Evolutionary conservation across 2,797 vertebrate species (phyloP).

Genomic region (Sphenodon punctatus): DNA sequence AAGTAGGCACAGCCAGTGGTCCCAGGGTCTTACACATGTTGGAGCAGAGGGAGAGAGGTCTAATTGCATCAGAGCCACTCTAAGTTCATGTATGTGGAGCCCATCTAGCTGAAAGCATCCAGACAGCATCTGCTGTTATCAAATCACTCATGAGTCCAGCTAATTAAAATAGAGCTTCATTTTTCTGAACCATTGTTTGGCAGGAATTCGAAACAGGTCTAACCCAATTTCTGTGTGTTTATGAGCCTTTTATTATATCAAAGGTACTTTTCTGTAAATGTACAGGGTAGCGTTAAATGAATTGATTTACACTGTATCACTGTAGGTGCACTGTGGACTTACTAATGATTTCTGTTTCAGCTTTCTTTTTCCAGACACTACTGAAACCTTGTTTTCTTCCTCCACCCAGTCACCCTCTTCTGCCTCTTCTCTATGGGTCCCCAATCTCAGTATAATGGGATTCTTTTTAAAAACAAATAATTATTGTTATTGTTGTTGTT

Average conservation of each 20-base stretch:
- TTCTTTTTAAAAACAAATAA: too few relatives aligned
- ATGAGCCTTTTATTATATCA: conserved; percentile 98
- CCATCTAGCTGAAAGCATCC: conserved; percentile 89
- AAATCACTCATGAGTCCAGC: conserved; percentile 90
- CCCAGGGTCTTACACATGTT: conserved; percentile 61
- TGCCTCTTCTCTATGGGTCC: conserved; percentile 49
- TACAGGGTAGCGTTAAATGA: conserved; percentile 97
- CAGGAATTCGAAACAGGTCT: conserved; percentile 92
- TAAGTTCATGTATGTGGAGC: conserved; percentile 84
- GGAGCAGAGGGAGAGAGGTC: conserved; percentile 77
- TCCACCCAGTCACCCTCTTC: conserved; percentile 35
- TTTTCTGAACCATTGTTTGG: conserved; percentile 94
- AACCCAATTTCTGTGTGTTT: conserved; percentile 98
- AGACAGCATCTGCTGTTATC: conserved; percentile 87
- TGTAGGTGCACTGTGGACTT: conserved; percentile 85
- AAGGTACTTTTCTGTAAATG: conserved; percentile 96
- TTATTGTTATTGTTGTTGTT: too few relatives aligned
- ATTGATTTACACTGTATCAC: conserved; percentile 93
- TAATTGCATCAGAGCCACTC: conserved; percentile 89
- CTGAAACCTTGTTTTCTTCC: conserved; percentile 62
- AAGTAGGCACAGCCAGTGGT: conserved; percentile 36
- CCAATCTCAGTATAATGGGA: too few relatives aligned
- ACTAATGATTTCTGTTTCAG: conserved; percentile 89
- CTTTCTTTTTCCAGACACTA: conserved; percentile 69
- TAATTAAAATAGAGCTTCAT: conserved; percentile 99